phyloP scores from a whole-genome alignment of 2,113 vertebrate species.

The Neoarius graeffei region DNA sequence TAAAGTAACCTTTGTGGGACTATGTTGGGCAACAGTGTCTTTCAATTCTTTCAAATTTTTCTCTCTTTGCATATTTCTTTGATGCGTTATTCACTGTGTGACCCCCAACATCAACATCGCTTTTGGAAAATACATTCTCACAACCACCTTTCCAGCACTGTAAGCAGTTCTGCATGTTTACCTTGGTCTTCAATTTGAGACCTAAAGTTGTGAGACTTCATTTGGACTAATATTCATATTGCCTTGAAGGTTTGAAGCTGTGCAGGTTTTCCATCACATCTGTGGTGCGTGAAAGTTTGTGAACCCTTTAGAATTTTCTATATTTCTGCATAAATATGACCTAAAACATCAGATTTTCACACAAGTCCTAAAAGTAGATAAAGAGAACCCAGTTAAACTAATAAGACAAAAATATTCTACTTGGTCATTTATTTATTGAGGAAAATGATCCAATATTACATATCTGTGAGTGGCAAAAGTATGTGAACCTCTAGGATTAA shows the following conservation, averaged over 20 bases:
- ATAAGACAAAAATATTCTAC: too few relatives aligned
- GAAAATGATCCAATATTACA: too few relatives aligned
- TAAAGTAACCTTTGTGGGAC: not conserved
- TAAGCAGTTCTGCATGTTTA: not conserved
- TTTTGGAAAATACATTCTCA: not conserved
- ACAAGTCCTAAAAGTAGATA: too few relatives aligned
- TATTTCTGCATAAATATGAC: too few relatives aligned
- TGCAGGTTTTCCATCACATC: not conserved
- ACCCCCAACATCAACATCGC: not conserved
- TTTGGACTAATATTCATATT: not conserved
- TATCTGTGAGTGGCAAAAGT: too few relatives aligned
- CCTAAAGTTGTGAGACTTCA: not conserved
- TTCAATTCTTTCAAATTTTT: not conserved
- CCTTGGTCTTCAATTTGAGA: not conserved
- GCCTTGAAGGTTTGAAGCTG: too few relatives aligned
- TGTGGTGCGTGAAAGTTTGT: not conserved
- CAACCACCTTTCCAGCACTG: not conserved
- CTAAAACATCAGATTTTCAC: too few relatives aligned
- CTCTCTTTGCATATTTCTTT: not conserved
- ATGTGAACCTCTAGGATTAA: too few relatives aligned
- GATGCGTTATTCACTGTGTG: not conserved
- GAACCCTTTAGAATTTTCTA: too few relatives aligned
- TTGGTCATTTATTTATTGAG: too few relatives aligned
- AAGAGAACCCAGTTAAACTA: too few relatives aligned
- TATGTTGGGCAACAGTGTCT: not conserved